These are phyloP conservation scores for Aphaenogaster floridana DNA, from an alignment of 1,140 invertebrate genomes.

Conservation along the genomic window DNA sequence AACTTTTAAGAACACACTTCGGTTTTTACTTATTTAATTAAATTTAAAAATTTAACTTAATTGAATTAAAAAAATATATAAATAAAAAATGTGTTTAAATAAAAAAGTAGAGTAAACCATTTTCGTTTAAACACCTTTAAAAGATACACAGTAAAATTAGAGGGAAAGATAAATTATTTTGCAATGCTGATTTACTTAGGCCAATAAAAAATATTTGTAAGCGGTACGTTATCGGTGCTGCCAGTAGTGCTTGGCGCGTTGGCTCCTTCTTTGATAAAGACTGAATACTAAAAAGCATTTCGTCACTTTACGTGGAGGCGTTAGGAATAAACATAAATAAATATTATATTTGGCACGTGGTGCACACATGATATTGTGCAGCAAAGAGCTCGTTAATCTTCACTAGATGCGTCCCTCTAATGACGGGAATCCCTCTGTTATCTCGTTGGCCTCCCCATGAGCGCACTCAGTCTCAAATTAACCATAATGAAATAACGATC, in stretches of 20 bases:
- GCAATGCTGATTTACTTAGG: neutral
- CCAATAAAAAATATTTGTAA: neutral
- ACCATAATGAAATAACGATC: slow-evolving; percentile 84
- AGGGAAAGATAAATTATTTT: neutral
- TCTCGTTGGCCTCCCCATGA: slow-evolving; percentile 74
- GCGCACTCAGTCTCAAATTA: slow-evolving; percentile 81
- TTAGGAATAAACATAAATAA: slow-evolving; percentile 71
- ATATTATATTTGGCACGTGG: slow-evolving; percentile 70
- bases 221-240: neutral
- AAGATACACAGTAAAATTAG: neutral
- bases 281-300: slow-evolving; percentile 8
- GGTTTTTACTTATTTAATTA: neutral
- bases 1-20: neutral
- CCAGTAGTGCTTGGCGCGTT: neutral
- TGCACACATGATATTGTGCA: slow-evolving; percentile 30
- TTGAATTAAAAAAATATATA: neutral
- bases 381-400: slow-evolving; percentile 80
- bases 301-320: neutral
- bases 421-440: slow-evolving; percentile 78
- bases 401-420: slow-evolving; percentile 80
- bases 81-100: neutral
- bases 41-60: no score
- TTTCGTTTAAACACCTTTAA: neutral
- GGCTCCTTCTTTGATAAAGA: neutral
- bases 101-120: neutral